A percentile compares a stretch with the other conserved stretches of the same genome.
phyloP scores from a whole-genome alignment of 2,888 invertebrate genomes.

The Dorcus parallelipipedus region DNA sequence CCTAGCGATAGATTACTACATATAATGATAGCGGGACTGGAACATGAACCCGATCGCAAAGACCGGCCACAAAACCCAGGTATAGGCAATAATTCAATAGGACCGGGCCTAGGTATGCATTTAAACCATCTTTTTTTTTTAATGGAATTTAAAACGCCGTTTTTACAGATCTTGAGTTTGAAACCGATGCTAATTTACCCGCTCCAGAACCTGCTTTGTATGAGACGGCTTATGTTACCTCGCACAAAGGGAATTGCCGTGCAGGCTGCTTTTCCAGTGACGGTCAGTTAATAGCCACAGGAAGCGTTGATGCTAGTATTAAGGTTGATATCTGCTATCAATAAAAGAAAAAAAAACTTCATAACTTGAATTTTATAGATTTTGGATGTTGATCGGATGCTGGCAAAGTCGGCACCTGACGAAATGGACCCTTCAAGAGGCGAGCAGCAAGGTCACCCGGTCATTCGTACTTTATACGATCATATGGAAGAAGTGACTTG shows the following conservation, averaged over 20 bases:
- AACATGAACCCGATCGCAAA: constrained; percentile 75
- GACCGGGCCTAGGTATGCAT: constrained; percentile 59
- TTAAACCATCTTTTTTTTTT: not conserved
- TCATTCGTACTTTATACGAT: constrained; percentile 95
- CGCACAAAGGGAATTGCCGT: constrained; percentile 94
- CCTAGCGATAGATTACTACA: constrained; percentile 92
- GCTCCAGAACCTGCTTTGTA: constrained; percentile 97
- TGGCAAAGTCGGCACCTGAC: constrained; percentile 95
- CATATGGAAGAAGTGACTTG: constrained; percentile 97
- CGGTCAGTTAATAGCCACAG: constrained; percentile 95
- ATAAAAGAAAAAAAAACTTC: not conserved
- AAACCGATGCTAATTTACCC: constrained; percentile 88
- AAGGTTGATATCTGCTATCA: constrained; percentile 58
- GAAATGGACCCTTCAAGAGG: constrained; percentile 80
- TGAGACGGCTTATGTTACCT: constrained; percentile 98
- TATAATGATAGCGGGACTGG: constrained; percentile 79
- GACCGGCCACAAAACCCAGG: constrained; percentile 58
- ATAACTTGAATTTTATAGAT: constrained; percentile 57
- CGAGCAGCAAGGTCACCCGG: constrained; percentile 93
- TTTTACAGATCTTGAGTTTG: constrained; percentile 82
- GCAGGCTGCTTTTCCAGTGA: constrained; percentile 95
- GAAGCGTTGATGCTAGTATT: constrained; percentile 97
- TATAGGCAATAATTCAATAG: constrained; percentile 62
- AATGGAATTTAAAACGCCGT: not conserved
- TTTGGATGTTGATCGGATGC: constrained; percentile 97